Conservation (phyloP, 2,888 invertebrate genomes). For the Neoascia interrupta region DNA sequence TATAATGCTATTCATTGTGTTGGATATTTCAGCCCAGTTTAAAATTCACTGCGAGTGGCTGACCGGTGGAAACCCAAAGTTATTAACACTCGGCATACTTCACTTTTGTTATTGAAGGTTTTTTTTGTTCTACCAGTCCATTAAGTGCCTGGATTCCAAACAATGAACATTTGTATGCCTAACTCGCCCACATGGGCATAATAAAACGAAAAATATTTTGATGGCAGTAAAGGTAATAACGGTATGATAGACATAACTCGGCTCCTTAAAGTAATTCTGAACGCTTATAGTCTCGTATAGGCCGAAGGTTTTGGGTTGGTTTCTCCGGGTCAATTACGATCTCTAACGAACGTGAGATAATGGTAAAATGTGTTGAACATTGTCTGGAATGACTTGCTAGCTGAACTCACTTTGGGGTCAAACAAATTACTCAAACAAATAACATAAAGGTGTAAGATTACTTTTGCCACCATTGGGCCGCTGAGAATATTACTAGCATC, state of each 20-base stretch:
- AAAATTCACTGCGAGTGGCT: not conserved
- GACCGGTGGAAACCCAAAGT: slow-evolving; percentile 2
- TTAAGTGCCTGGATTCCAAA: not conserved
- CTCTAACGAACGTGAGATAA: slow-evolving; percentile 47
- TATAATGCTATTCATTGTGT: not conserved
- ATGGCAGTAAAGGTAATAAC: slow-evolving; percentile 44
- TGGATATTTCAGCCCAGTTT: slow-evolving; percentile 1
- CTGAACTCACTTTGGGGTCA: slow-evolving; percentile 55
- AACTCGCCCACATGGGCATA: slow-evolving; percentile 42
- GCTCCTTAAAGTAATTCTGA: slow-evolving; percentile 44
- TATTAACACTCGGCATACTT: slow-evolving; percentile 49
- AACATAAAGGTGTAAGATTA: slow-evolving; percentile 27
- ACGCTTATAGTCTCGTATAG: slow-evolving; percentile 1
- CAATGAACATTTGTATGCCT: slow-evolving; percentile 40
- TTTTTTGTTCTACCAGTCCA: not conserved
- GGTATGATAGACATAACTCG: slow-evolving; percentile 47
- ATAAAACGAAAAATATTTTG: slow-evolving; percentile 46
- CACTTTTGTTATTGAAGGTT: no score
- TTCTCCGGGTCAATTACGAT: slow-evolving; percentile 19
- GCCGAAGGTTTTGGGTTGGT: no score
- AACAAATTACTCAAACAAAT: slow-evolving; percentile 52
- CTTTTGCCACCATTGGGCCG: not conserved
- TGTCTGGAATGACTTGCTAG: slow-evolving; percentile 22
- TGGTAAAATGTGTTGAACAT: slow-evolving; percentile 22
- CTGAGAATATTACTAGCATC: not conserved